Evolutionary conservation across 2,113 vertebrate species (phyloP).

Genomic region (Nicator chloris): DNA sequence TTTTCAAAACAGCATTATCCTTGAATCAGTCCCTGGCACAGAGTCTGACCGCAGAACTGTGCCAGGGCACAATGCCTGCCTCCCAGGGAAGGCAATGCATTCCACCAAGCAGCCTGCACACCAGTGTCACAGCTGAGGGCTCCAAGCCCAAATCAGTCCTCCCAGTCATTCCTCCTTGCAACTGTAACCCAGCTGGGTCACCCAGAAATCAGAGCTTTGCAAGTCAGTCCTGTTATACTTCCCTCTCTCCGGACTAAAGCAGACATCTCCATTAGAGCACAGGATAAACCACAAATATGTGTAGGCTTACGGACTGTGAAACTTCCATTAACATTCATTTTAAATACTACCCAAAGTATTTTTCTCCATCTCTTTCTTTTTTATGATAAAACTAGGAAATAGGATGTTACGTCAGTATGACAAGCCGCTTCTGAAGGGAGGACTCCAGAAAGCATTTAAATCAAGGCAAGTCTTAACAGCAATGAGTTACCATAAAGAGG

Average conservation of each 20-base stretch:
- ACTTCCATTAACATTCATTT: neutral
- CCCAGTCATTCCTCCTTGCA: neutral
- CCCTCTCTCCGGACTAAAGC: neutral
- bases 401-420: neutral
- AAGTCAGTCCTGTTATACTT: neutral
- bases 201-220: neutral
- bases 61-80: slow-evolving; percentile 23
- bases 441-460: neutral
- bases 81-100: neutral
- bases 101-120: neutral
- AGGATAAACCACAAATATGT: neutral
- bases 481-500: neutral
- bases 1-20: neutral
- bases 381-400: neutral
- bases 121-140: neutral
- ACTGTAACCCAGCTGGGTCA: neutral
- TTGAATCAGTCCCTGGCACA: neutral
- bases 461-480: neutral
- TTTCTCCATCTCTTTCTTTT: neutral
- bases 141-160: neutral
- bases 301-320: neutral
- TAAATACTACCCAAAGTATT: neutral
- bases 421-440: neutral
- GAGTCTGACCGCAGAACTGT: neutral
- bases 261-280: neutral